Conservation (phyloP, 2,888 invertebrate genomes). For the Brachylomia viminalis region DNA sequence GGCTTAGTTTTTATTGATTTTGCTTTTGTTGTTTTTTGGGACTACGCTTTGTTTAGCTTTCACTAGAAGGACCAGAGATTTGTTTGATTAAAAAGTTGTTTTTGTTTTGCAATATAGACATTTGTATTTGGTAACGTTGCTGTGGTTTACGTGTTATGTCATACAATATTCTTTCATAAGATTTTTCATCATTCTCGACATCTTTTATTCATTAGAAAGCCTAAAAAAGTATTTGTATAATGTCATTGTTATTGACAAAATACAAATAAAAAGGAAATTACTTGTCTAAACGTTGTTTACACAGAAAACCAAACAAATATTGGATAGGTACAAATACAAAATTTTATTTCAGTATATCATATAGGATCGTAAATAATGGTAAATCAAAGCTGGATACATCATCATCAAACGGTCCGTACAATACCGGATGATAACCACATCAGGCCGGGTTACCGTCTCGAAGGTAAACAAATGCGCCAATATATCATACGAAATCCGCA, state of each 20-base stretch:
- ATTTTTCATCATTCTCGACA: background rate
- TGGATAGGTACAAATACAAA: background rate
- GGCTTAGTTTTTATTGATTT: slow-evolving; percentile 50
- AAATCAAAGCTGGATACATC: slow-evolving; percentile 39
- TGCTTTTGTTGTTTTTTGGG: slow-evolving; percentile 25
- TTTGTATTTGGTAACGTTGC: too few species aligned
- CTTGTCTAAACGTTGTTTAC: background rate
- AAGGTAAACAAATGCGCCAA: slow-evolving; percentile 52
- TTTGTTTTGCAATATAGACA: background rate
- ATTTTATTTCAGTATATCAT: slow-evolving; percentile 18
- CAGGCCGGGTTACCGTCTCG: slow-evolving; percentile 17
- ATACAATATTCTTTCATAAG: background rate
- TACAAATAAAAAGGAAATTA: slow-evolving; percentile 26
- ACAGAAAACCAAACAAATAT: slow-evolving; percentile 8
- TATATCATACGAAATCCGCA: slow-evolving; percentile 41
- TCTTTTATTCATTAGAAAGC: background rate
- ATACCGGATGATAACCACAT: slow-evolving; percentile 42
- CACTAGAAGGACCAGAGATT: background rate
- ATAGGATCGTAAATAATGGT: slow-evolving; percentile 11
- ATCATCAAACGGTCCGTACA: slow-evolving; percentile 37
- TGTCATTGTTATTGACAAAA: slow-evolving; percentile 11
- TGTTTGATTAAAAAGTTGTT: background rate
- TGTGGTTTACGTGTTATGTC: background rate
- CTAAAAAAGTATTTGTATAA: background rate
- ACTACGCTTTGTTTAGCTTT: background rate